phyloP scores from a whole-genome alignment of 2,888 invertebrate genomes.

The Sepiola atlantica region DNA sequence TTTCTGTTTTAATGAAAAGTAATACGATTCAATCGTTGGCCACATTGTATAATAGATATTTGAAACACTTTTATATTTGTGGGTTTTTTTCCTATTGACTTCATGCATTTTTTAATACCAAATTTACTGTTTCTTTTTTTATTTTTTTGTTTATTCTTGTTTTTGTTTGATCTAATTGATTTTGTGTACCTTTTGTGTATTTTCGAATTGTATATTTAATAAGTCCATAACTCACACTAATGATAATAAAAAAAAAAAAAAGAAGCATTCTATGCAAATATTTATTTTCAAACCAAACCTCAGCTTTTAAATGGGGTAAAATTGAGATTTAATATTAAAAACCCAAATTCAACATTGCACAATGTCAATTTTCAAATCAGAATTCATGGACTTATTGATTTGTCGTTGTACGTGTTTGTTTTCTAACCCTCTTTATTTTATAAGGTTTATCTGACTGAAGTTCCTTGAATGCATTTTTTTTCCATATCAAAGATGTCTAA shows the following conservation, averaged over 20 bases:
- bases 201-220: not conserved
- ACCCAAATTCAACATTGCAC: not conserved
- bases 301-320: not conserved
- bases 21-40: too few species aligned
- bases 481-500: not conserved
- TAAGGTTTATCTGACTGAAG: not conserved
- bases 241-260: not conserved
- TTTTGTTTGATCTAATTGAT: not conserved
- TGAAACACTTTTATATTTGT: not conserved
- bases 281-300: not conserved
- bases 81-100: not conserved
- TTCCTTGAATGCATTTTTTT: not conserved
- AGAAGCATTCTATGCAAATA: not conserved
- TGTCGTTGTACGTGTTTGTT: not conserved
- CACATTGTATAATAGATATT: too few species aligned
- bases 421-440: not conserved
- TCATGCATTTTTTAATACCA: not conserved
- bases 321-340: not conserved
- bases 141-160: not conserved
- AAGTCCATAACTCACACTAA: not conserved
- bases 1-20: too few species aligned
- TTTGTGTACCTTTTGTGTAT: not conserved
- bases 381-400: not conserved
- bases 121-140: not conserved
- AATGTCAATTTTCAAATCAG: not conserved